A percentile compares a stretch with the other conserved stretches of the same genome.
These are phyloP conservation scores for Drepana arcuata DNA, from an alignment of 1,140 invertebrate species.

Conservation along the genomic window DNA sequence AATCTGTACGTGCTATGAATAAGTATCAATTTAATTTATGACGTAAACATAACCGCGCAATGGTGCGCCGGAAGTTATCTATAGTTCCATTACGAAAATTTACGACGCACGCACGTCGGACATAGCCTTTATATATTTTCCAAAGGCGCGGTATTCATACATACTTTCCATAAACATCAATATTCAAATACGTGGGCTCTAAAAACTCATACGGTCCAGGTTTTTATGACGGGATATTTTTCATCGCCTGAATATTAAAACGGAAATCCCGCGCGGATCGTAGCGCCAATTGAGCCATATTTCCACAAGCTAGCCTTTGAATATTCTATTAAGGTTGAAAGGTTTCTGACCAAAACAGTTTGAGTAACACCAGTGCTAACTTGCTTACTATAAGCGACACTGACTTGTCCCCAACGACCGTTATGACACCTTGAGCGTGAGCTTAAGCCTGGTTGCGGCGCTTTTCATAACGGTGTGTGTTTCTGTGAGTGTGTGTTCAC, in stretches of 20 bases:
- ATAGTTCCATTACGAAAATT: constrained; percentile 31
- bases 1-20: too few relatives aligned
- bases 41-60: too few relatives aligned
- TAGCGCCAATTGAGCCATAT: constrained; percentile 52
- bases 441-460: too few relatives aligned
- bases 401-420: too few relatives aligned
- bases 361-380: constrained; percentile 23
- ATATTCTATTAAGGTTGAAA: constrained; percentile 58
- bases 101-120: constrained; percentile 15
- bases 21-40: too few relatives aligned
- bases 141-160: constrained; percentile 13
- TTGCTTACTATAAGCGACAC: too few relatives aligned
- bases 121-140: constrained; percentile 24
- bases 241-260: constrained; percentile 59
- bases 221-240: constrained; percentile 58
- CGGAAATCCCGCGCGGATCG: constrained; percentile 41
- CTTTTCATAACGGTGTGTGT: too few relatives aligned
- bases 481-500: too few relatives aligned
- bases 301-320: constrained; percentile 51
- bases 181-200: constrained; percentile 52
- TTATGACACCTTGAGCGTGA: too few relatives aligned
- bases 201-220: constrained; percentile 55
- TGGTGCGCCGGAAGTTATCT: constrained; percentile 5
- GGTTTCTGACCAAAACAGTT: constrained; percentile 32
- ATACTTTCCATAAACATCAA: constrained; percentile 59